phyloP scores from a whole-genome alignment of 2,888 invertebrate species.

The Netelia inedita region DNA sequence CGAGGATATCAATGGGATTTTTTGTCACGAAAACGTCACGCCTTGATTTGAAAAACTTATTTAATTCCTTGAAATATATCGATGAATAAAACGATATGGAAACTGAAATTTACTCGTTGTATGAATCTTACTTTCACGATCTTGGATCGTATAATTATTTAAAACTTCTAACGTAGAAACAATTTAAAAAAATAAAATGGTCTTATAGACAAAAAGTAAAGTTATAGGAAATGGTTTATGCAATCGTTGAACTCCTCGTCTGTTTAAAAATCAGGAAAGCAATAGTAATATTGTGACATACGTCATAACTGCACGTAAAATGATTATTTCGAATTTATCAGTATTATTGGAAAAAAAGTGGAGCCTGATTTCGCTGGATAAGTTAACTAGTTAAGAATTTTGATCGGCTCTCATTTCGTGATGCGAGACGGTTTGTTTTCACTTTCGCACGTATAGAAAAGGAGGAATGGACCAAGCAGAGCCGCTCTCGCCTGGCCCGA shows the following conservation, averaged over 20 bases:
- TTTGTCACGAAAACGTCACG: neutral
- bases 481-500: neutral
- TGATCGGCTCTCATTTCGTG: neutral
- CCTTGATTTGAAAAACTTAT: too few species aligned
- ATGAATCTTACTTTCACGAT: neutral
- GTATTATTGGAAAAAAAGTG: neutral
- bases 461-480: constrained; percentile 27
- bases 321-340: neutral
- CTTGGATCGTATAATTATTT: too few species aligned
- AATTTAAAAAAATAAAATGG: too few species aligned
- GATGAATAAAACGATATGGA: neutral
- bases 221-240: too few species aligned
- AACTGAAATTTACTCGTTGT: neutral
- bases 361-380: neutral
- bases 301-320: too few species aligned
- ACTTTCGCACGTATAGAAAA: constrained; percentile 27
- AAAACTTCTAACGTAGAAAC: too few species aligned
- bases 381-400: constrained; percentile 20
- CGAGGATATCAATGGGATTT: constrained; percentile 21
- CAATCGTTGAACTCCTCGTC: too few species aligned
- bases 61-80: neutral
- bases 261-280: too few species aligned
- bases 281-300: too few species aligned
- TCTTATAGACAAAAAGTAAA: too few species aligned
- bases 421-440: constrained; percentile 28